Evolutionary conservation across 1,140 invertebrate species (phyloP).

Genomic region (Trachelipus rathkii): DNA sequence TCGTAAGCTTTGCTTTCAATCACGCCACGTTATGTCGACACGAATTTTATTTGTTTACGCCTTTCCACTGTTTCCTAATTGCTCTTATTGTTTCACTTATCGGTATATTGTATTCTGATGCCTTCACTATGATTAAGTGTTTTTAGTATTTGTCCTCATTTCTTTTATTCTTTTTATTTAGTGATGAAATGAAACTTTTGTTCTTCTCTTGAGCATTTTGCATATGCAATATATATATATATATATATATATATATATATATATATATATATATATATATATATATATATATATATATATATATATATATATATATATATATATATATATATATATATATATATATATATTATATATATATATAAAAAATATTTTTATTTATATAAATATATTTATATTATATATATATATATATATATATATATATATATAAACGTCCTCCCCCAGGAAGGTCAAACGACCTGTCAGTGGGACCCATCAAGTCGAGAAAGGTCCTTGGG

Average conservation of each 20-base stretch:
- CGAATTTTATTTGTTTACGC: not conserved
- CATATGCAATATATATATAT: slow-evolving; percentile 4
- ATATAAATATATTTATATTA: not conserved
- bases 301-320: slow-evolving; percentile 4
- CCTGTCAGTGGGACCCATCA: too few relatives aligned
- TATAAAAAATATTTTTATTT: not conserved
- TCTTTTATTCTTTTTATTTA: too few relatives aligned
- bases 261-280: slow-evolving; percentile 14
- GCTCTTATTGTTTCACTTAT: too few relatives aligned
- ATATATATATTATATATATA: slow-evolving; percentile 15
- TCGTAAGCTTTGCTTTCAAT: not conserved
- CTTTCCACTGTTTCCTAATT: not conserved
- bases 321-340: slow-evolving; percentile 1
- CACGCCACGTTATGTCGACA: not conserved
- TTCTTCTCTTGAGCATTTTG: not conserved
- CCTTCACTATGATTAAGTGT: too few relatives aligned
- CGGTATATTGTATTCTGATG: too few relatives aligned
- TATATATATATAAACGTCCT: not conserved
- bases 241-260: slow-evolving; percentile 15
- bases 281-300: slow-evolving; percentile 15
- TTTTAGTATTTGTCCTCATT: too few relatives aligned
- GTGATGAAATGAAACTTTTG: not conserved
- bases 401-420: not conserved
- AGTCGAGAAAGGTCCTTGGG: too few relatives aligned
- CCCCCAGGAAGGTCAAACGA: too few relatives aligned